Conservation (phyloP, 2,888 invertebrate genomes). For the Lysandra bellargus region DNA sequence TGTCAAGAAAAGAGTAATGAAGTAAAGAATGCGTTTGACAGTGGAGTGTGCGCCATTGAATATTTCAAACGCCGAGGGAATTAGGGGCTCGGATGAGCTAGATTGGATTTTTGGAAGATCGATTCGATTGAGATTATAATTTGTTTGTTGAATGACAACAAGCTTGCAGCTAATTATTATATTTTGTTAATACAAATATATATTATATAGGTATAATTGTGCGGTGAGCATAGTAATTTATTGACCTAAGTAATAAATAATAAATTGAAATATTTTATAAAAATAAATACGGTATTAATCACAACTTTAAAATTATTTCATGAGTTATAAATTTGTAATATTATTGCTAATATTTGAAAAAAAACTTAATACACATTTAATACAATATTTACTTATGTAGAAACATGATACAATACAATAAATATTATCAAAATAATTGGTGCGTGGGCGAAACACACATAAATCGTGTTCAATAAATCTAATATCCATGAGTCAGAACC, state of each 20-base stretch:
- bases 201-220: not conserved
- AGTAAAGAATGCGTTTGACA: slow-evolving; percentile 69
- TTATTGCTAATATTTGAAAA: no score
- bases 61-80: slow-evolving; percentile 57
- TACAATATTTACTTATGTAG: not conserved
- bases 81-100: slow-evolving; percentile 34
- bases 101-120: slow-evolving; percentile 34
- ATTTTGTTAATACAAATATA: not conserved
- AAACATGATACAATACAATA: slow-evolving; percentile 44
- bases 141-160: not conserved
- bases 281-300: no score
- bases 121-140: slow-evolving; percentile 29
- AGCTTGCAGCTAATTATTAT: not conserved
- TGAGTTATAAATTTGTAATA: no score
- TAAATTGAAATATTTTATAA: no score
- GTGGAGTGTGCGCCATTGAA: slow-evolving; percentile 60
- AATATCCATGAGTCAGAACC: slow-evolving; percentile 57
- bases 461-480: slow-evolving; percentile 42
- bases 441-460: slow-evolving; percentile 20
- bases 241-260: no score
- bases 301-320: no score
- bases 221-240: no score
- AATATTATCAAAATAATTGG: slow-evolving; percentile 39
- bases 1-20: slow-evolving; percentile 68
- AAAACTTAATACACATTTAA: no score